phyloP scores from a whole-genome alignment of 2,888 invertebrate genomes.

The Drosophila kokeensis region DNA sequence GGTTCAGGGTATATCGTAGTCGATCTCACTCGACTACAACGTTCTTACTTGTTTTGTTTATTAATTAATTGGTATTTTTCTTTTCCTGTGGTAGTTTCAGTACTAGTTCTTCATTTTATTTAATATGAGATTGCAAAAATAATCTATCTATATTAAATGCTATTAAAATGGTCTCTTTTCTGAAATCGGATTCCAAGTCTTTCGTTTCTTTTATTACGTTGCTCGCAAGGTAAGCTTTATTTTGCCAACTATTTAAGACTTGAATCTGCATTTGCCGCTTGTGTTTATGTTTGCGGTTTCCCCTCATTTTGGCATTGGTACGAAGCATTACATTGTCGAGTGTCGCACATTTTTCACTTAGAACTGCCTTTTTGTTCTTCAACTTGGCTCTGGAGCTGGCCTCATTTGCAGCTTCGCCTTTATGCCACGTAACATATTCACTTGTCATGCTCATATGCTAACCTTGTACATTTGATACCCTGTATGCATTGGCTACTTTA shows the following conservation, averaged over 20 bases:
- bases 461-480: conserved; percentile 51
- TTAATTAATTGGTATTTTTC: neutral
- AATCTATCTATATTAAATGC: neutral
- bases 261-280: conserved; percentile 37
- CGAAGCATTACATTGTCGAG: conserved; percentile 64
- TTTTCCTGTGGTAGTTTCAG: neutral
- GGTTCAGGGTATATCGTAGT: too few relatives aligned
- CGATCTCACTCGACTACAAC: too few relatives aligned
- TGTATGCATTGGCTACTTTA: neutral
- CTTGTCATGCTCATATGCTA: conserved; percentile 67
- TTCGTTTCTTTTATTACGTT: neutral
- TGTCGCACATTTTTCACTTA: conserved; percentile 31
- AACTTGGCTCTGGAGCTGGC: conserved; percentile 33
- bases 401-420: conserved; percentile 64
- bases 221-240: conserved; percentile 9
- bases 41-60: neutral
- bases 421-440: conserved; percentile 62
- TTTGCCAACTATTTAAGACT: conserved; percentile 50
- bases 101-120: neutral
- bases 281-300: conserved; percentile 4
- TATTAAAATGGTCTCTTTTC: neutral
- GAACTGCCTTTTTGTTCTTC: conserved; percentile 28
- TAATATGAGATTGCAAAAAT: neutral
- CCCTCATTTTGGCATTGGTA: conserved; percentile 5
- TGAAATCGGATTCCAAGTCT: neutral